A percentile compares a stretch with the other conserved stretches of the same genome.
These are phyloP conservation scores for Peromyscus polionotus DNA, from an alignment of 2,113 vertebrate species.

Conservation along the genomic window DNA sequence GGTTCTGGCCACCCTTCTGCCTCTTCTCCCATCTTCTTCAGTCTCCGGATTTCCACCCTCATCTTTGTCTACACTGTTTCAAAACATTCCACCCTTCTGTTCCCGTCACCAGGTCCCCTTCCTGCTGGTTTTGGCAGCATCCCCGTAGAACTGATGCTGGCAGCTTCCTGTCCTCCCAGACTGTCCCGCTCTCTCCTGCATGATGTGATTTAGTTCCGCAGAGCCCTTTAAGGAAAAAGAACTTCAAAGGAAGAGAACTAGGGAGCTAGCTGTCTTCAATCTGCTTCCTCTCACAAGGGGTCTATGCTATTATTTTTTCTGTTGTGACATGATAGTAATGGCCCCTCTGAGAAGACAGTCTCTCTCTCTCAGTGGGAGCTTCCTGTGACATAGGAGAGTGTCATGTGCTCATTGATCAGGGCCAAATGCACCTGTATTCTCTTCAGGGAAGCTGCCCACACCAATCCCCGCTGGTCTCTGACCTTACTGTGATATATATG, in stretches of 20 bases:
- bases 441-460: background rate
- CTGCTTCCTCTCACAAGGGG: constrained; percentile 64
- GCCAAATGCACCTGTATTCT: background rate
- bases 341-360: constrained; percentile 56
- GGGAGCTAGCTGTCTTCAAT: constrained; percentile 58
- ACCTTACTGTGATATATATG: background rate
- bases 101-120: background rate
- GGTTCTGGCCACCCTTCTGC: background rate
- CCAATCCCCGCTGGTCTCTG: background rate
- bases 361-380: constrained; percentile 34
- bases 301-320: constrained; percentile 48
- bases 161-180: background rate
- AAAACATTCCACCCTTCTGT: background rate
- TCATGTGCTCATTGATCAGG: background rate
- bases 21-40: background rate
- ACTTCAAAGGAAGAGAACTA: constrained; percentile 20
- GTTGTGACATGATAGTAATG: background rate
- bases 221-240: background rate
- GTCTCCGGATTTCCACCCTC: background rate
- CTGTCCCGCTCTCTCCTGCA: background rate
- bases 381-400: background rate
- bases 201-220: background rate
- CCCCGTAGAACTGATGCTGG: background rate
- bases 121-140: background rate
- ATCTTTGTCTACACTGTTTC: background rate